A percentile compares a stretch with the other conserved stretches of the same genome.
phyloP scores from a whole-genome alignment of 2,888 invertebrate genomes.

The Latrodectus hesperus region DNA sequence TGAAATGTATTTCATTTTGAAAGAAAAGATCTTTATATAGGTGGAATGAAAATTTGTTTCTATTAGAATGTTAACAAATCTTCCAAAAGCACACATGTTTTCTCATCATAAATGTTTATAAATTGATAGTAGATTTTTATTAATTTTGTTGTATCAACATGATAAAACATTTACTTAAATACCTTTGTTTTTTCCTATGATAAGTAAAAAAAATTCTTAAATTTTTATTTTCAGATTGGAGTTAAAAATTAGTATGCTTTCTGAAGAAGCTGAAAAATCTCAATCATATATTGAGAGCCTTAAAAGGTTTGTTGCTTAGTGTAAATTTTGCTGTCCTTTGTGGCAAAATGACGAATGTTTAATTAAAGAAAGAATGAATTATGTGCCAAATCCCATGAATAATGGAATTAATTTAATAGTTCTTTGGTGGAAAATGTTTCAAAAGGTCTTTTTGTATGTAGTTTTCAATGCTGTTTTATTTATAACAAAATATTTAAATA shows the following conservation, averaged over 20 bases:
- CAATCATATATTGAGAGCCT: slow-evolving; percentile 40
- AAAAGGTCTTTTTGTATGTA: too few species aligned
- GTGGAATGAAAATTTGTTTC: too few species aligned
- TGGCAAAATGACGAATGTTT: neutral
- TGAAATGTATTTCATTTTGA: too few species aligned
- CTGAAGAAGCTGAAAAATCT: slow-evolving; percentile 52
- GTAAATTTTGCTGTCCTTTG: neutral
- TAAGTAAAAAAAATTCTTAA: neutral
- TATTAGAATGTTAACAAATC: too few species aligned
- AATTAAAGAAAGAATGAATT: too few species aligned
- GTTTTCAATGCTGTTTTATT: too few species aligned
- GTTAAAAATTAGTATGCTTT: slow-evolving; percentile 52
- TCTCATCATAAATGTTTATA: neutral
- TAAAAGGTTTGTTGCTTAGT: slow-evolving; percentile 35
- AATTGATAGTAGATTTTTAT: neutral
- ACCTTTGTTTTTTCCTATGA: too few species aligned
- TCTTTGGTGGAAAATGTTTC: too few species aligned
- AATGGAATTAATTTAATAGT: too few species aligned
- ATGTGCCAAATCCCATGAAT: too few species aligned
- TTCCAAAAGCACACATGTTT: neutral
- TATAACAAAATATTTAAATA: too few species aligned
- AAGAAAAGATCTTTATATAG: too few species aligned
- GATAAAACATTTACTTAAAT: neutral
- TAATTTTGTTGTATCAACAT: neutral
- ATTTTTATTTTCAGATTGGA: slow-evolving; percentile 45